Conservation (phyloP, 37 sponge, comb jelly and placozoan species). For the Crambe crambe region DNA sequence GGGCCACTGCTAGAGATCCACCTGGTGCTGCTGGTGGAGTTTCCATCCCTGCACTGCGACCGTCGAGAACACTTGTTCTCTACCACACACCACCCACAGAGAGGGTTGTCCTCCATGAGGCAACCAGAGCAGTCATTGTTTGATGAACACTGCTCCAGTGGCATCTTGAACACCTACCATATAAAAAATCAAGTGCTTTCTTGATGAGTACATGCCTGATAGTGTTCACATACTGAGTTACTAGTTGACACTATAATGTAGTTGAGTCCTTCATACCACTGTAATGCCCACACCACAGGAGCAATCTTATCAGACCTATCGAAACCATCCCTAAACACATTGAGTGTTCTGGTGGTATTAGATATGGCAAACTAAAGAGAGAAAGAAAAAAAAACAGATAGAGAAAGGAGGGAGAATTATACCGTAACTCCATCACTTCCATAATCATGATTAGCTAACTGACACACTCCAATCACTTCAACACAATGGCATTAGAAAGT, state of each 20-base stretch:
- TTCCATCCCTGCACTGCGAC: constrained; percentile 50
- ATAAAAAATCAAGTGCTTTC: neutral
- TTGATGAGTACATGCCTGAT: constrained; percentile 24
- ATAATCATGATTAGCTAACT: no score
- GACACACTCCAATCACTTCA: no score
- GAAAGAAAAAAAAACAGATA: no score
- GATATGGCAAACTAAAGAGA: neutral
- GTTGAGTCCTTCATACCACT: constrained; percentile 37
- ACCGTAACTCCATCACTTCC: no score
- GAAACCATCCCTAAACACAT: neutral
- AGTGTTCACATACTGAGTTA: no score
- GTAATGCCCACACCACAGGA: constrained; percentile 23
- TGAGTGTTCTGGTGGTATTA: neutral
- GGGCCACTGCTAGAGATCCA: constrained; percentile 14
- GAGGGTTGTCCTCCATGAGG: constrained; percentile 41
- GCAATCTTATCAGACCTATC: neutral
- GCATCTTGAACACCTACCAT: constrained; percentile 37
- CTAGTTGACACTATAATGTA: constrained; percentile 39
- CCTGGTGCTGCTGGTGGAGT: constrained; percentile 39
- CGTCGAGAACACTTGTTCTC: constrained; percentile 85
- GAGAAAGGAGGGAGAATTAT: no score
- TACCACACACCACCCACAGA: constrained; percentile 93
- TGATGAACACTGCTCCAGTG: constrained; percentile 56
- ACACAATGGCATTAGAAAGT: no score
- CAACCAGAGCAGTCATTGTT: constrained; percentile 46